These are phyloP conservation scores for Zelleria hepariella DNA, from an alignment of 2,888 invertebrate species.

Conservation along the genomic window DNA sequence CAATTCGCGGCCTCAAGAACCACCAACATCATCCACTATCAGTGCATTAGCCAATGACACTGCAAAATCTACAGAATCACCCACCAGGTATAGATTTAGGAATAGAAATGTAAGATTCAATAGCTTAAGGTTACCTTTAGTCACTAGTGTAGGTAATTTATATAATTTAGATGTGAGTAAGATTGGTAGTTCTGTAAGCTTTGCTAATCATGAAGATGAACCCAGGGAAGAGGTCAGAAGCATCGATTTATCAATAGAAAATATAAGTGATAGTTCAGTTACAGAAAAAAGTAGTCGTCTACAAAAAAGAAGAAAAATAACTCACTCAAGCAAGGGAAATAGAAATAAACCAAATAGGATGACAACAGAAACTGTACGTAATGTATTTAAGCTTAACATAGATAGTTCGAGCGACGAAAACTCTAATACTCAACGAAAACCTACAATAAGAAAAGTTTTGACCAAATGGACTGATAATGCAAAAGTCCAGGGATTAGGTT, in stretches of 20 bases:
- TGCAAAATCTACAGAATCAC: conserved; percentile 38
- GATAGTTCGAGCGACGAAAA: conserved; percentile 10
- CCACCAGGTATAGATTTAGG: conserved; percentile 49
- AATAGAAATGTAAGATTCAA: conserved; percentile 8
- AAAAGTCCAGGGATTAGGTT: conserved; percentile 54
- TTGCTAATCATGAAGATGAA: neutral
- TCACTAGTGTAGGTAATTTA: conserved; percentile 17
- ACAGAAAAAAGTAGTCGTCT: conserved; percentile 6
- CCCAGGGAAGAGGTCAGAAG: neutral
- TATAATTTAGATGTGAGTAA: conserved; percentile 4
- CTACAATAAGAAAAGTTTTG: conserved; percentile 54
- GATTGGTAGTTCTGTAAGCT: neutral
- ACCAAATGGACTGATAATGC: conserved; percentile 69
- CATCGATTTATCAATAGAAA: conserved; percentile 2
- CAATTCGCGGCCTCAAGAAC: conserved; percentile 50
- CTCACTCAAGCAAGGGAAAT: no score
- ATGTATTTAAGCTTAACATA: conserved; percentile 15
- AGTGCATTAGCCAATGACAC: conserved; percentile 23
- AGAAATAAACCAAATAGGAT: conserved; percentile 13
- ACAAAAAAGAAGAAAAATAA: conserved; percentile 10
- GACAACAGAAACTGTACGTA: conserved; percentile 18
- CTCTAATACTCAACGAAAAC: conserved; percentile 27
- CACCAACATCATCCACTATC: conserved; percentile 18
- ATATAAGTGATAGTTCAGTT: conserved; percentile 8
- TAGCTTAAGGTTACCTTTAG: conserved; percentile 28